Conservation (phyloP, 1,140 invertebrate genomes). For the Melipona quadrifasciata region DNA sequence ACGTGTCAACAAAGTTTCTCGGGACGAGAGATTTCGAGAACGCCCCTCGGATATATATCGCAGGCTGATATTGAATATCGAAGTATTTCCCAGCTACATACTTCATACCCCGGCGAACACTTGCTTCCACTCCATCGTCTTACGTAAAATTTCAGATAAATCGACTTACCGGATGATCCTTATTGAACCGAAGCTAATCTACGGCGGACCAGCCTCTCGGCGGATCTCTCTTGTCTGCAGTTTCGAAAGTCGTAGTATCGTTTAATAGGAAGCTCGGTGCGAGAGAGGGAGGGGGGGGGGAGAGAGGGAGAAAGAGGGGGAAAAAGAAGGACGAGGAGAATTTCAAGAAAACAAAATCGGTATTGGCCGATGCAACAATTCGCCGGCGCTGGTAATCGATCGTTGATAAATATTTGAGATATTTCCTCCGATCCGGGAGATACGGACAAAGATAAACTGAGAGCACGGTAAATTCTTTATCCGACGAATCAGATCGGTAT, state of each 20-base stretch:
- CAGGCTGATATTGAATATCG: background rate
- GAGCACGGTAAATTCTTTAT: background rate
- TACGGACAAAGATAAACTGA: background rate
- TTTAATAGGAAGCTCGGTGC: background rate
- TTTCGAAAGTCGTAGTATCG: no score
- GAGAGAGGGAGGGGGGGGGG: no score
- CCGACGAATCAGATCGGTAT: background rate
- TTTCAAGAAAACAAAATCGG: background rate
- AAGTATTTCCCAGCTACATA: background rate
- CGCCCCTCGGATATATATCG: background rate
- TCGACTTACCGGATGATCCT: slow-evolving; percentile 10
- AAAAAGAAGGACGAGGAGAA: background rate
- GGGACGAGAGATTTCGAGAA: background rate
- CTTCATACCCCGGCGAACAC: background rate
- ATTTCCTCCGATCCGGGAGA: background rate
- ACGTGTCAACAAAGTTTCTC: background rate
- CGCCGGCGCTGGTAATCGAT: background rate
- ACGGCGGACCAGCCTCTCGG: background rate
- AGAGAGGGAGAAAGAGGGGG: no score
- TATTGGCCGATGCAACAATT: background rate
- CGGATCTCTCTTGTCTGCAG: background rate
- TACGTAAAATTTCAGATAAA: slow-evolving; percentile 7
- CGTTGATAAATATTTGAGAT: background rate
- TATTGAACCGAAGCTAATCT: background rate
- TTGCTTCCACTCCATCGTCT: background rate